Evolutionary conservation across 2,888 invertebrate genomes (phyloP).

Genomic region (Thelaira solivaga): DNA sequence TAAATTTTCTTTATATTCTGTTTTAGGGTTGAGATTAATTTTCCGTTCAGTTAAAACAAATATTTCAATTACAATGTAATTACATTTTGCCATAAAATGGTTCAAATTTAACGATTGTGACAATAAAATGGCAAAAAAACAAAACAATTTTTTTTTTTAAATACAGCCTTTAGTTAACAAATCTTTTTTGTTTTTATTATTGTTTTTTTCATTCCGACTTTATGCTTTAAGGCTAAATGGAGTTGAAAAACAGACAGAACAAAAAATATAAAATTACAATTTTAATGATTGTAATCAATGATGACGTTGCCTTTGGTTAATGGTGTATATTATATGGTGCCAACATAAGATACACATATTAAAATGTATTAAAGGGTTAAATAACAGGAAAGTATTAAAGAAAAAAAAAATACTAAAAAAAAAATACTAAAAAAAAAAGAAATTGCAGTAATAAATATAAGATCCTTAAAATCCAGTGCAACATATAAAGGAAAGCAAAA

Average conservation of each 20-base stretch:
- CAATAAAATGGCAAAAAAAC: constrained; percentile 20
- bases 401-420: background rate
- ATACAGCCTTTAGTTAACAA: constrained; percentile 31
- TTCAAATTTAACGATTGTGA: constrained; percentile 33
- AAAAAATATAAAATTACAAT: background rate
- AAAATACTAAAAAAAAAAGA: background rate
- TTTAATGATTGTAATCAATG: constrained; percentile 59
- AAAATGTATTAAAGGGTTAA: background rate
- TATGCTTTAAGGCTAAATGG: constrained; percentile 26
- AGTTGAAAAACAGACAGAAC: constrained; percentile 1
- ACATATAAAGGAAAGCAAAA: no score
- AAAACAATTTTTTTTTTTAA: background rate
- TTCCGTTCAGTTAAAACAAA: constrained; percentile 36
- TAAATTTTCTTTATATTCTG: background rate
- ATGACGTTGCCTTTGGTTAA: constrained; percentile 32
- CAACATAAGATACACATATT: constrained; percentile 11
- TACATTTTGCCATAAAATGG: constrained; percentile 25
- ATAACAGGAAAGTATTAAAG: background rate
- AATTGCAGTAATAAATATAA: no score
- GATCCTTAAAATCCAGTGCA: no score
- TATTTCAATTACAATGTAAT: constrained; percentile 43
- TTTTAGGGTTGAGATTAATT: constrained; percentile 33
- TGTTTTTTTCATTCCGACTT: background rate
- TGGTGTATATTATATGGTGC: constrained; percentile 19
- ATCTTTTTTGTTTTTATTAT: constrained; percentile 9